Conservation (phyloP, 1,140 invertebrate genomes). For the Antheraea pernyi region DNA sequence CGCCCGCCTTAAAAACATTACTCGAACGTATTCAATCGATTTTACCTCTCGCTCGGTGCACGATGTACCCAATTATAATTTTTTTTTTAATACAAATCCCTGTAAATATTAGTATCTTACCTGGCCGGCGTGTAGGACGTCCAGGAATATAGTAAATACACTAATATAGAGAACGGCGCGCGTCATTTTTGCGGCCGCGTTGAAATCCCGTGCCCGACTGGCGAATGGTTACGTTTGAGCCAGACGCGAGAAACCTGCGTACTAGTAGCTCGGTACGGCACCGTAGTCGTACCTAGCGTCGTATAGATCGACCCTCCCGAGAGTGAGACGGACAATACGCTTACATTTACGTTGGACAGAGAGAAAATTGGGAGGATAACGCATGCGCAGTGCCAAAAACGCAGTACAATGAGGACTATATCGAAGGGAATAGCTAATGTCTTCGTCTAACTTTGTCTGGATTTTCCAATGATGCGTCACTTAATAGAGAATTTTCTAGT, state of each 20-base stretch:
- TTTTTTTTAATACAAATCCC: constrained; percentile 18
- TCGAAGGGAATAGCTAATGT: constrained; percentile 63
- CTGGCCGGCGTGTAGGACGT: constrained; percentile 71
- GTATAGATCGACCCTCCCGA: constrained; percentile 75
- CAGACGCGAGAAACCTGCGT: constrained; percentile 70
- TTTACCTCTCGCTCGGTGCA: constrained; percentile 60
- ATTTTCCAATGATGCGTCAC: constrained; percentile 72
- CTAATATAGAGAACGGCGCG: constrained; percentile 75
- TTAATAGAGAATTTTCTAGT: constrained; percentile 35
- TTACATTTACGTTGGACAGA: constrained; percentile 28
- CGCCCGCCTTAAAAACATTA: constrained; percentile 60
- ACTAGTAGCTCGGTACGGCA: constrained; percentile 60
- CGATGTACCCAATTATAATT: too few relatives aligned
- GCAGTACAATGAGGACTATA: constrained; percentile 58
- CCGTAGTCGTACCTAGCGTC: constrained; percentile 71
- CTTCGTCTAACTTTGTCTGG: constrained; percentile 69
- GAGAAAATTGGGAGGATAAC: constrained; percentile 47
- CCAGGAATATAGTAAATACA: constrained; percentile 76
- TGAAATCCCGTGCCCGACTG: constrained; percentile 45
- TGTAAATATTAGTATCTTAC: constrained; percentile 42
- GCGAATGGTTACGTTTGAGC: constrained; percentile 57
- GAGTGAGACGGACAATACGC: constrained; percentile 43
- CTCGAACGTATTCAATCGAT: constrained; percentile 63
- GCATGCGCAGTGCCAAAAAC: constrained; percentile 64
- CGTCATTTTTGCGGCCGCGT: constrained; percentile 73